phyloP scores from a whole-genome alignment of 2,888 invertebrate species.

The Lymantria dispar region DNA sequence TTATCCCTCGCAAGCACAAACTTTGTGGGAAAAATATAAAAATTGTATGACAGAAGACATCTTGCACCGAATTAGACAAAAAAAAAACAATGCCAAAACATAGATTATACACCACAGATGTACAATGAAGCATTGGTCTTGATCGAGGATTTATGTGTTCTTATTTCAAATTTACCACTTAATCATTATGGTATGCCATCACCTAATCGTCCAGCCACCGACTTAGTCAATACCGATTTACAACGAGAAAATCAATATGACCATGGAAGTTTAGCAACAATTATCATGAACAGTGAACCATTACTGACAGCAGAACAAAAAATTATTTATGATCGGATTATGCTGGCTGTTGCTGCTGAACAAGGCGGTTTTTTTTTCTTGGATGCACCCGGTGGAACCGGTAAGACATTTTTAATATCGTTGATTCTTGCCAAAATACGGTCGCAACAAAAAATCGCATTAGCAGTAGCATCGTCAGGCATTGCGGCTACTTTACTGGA shows the following conservation, averaged over 20 bases:
- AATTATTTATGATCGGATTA: constrained; percentile 10
- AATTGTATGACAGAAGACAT: constrained; percentile 29
- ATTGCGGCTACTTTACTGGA: constrained; percentile 9
- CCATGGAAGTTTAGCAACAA: constrained; percentile 5
- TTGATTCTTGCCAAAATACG: constrained; percentile 11
- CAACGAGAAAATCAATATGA: constrained; percentile 26
- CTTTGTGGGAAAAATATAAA: constrained; percentile 34
- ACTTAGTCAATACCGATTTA: constrained; percentile 18
- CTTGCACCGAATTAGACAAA: constrained; percentile 22
- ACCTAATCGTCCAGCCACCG: constrained; percentile 16
- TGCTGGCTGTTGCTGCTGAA: constrained; percentile 2
- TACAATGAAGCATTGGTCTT: constrained; percentile 37
- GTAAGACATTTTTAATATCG: neutral
- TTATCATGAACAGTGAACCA: constrained; percentile 13
- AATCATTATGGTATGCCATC: constrained; percentile 32
- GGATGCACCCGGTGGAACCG: constrained; percentile 3
- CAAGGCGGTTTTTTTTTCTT: constrained; percentile 5
- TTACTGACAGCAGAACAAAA: constrained; percentile 11
- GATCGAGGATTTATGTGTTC: constrained; percentile 37
- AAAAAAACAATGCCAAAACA: constrained; percentile 12
- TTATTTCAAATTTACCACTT: constrained; percentile 23
- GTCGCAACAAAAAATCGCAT: too few relatives aligned
- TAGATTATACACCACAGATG: constrained; percentile 19
- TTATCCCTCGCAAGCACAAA: constrained; percentile 11
- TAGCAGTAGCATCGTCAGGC: too few relatives aligned